phyloP scores from a whole-genome alignment of 1,140 invertebrate species.

The Drosophila kohkoa region DNA sequence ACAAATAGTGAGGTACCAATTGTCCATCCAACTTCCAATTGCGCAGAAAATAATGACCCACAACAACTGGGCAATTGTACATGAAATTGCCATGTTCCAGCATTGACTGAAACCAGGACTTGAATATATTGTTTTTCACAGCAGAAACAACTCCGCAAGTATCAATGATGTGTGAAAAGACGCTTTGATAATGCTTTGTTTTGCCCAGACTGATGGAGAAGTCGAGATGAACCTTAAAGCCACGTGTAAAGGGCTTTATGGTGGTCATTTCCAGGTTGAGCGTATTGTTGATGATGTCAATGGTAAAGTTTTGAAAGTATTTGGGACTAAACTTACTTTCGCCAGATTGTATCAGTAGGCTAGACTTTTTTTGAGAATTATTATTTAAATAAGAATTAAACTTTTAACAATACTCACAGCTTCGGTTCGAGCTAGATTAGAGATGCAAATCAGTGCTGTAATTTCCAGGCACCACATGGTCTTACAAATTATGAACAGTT shows the following conservation, averaged over 20 bases:
- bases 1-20: constrained; percentile 55
- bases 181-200: constrained; percentile 50
- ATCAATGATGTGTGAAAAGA: constrained; percentile 61
- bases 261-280: constrained; percentile 55
- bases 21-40: constrained; percentile 58
- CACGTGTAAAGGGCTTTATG: constrained; percentile 33
- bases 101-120: constrained; percentile 65
- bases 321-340: constrained; percentile 34
- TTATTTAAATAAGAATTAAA: neutral
- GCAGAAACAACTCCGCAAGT: constrained; percentile 46
- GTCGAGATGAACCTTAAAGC: constrained; percentile 53
- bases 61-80: constrained; percentile 57
- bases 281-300: constrained; percentile 56
- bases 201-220: constrained; percentile 57
- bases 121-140: constrained; percentile 54
- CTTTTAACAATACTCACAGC: constrained; percentile 44
- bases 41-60: constrained; percentile 50
- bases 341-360: constrained; percentile 53
- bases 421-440: neutral
- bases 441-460: constrained; percentile 11
- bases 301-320: constrained; percentile 58
- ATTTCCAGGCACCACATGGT: neutral
- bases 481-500: constrained; percentile 33
- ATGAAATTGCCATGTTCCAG: constrained; percentile 56
- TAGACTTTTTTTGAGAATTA: constrained; percentile 22